Evolutionary conservation across 1,140 invertebrate species (phyloP).

Genomic region (Lordiphosa collinella): DNA sequence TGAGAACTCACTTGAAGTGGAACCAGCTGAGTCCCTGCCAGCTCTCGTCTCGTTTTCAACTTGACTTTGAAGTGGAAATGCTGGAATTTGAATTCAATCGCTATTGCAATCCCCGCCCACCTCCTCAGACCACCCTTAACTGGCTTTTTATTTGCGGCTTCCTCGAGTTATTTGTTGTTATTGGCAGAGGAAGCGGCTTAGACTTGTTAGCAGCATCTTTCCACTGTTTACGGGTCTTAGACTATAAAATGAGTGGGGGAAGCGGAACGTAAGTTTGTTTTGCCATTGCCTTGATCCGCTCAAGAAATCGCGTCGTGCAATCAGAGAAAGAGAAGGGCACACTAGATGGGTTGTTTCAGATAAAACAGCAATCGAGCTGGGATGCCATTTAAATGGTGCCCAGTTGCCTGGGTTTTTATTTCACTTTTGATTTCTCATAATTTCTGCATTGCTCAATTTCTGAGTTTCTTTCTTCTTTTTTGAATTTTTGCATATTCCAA

Average conservation of each 20-base stretch:
- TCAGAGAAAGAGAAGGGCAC: background rate
- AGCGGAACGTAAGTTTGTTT: constrained; percentile 32
- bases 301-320: constrained; percentile 36
- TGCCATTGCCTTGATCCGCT: constrained; percentile 40
- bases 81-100: constrained; percentile 68
- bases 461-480: constrained; percentile 6
- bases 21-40: constrained; percentile 12
- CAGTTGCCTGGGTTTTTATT: constrained; percentile 21
- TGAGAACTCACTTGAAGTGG: constrained; percentile 26
- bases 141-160: constrained; percentile 57
- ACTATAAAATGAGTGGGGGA: constrained; percentile 1
- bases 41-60: constrained; percentile 53
- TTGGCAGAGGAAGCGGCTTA: constrained; percentile 25
- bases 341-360: constrained; percentile 35
- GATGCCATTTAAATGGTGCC: constrained; percentile 8
- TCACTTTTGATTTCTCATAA: constrained; percentile 49
- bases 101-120: constrained; percentile 39
- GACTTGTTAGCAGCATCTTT: constrained; percentile 56
- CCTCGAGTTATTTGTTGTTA: constrained; percentile 23
- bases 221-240: constrained; percentile 41
- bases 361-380: constrained; percentile 35
- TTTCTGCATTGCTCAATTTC: constrained; percentile 30
- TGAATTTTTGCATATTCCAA: constrained; percentile 13
- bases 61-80: constrained; percentile 58
- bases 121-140: constrained; percentile 18